Evolutionary conservation across 2,797 vertebrate genomes (phyloP).

Genomic region (Ctenosaura bakeri): DNA sequence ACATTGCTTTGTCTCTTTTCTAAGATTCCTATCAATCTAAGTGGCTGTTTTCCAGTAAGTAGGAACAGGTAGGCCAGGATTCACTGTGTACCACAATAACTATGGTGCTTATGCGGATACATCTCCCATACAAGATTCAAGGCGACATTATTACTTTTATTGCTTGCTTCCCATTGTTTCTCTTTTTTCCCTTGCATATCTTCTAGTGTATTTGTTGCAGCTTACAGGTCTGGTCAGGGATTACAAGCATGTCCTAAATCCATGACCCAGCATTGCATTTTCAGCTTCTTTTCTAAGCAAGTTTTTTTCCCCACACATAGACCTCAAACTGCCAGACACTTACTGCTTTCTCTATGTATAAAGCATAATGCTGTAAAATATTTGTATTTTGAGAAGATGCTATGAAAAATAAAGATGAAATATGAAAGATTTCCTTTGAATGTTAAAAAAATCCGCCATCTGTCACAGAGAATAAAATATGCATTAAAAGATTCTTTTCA

Average conservation of each 20-base stretch:
- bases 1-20: too few relatives aligned
- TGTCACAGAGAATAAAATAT: slow-evolving; percentile 27
- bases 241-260: neutral
- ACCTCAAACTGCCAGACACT: neutral
- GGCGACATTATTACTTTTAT: neutral
- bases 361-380: slow-evolving; percentile 13
- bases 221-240: neutral
- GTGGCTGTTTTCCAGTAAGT: too few relatives aligned
- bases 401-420: slow-evolving; percentile 23
- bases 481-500: slow-evolving; percentile 11
- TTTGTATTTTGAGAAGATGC: slow-evolving; percentile 1
- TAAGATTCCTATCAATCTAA: neutral
- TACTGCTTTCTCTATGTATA: neutral
- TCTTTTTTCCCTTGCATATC: neutral
- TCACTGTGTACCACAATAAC: too few relatives aligned
- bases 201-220: neutral
- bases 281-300: neutral
- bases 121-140: too few relatives aligned
- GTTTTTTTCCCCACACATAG: neutral
- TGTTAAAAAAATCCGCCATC: neutral
- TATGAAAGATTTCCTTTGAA: slow-evolving; percentile 21
- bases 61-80: too few relatives aligned
- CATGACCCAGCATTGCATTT: neutral
- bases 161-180: neutral
- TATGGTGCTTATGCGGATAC: too few relatives aligned